Evolutionary conservation across 2,113 vertebrate species (phyloP), one percentile per base, ranked within the genome.

Genomic region (Mellivora capensis): DNA sequence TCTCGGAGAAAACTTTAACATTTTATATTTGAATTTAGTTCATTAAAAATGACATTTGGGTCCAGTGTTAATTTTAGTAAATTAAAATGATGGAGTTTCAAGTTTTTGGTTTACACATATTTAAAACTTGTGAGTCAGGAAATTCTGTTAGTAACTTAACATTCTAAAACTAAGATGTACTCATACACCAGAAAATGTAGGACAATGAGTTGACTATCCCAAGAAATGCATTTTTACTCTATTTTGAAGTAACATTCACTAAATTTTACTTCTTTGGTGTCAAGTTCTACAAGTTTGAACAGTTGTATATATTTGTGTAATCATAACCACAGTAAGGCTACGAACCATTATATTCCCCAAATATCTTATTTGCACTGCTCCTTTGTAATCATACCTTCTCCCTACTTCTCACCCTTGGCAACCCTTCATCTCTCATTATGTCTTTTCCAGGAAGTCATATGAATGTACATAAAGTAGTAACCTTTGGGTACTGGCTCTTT

Each of bases 131-230:
- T 81, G 29, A 93, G 21, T 59, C 34, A 37, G 42, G 27, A 85
- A 77, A 88, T 97, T 93, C 52, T 67, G 12, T 79, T 80, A 49
- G 39, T 91, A 91, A 91, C 84, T 37, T 93, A 91, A 84, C 67
- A 37, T 81, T 91, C 85, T 80, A 42, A 72, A 83, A 47, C 23
- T 64, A 96, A 88, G n/a, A 49, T 61, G n/a, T 52, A 34, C 34
- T 90, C 52, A n/a, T 42, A 44, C 12, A 61, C 17, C 25, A 61
- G 49, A 90, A 37, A 47, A 69, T 20, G 23, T 62, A 54, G 69
- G 42, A 79, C 14, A n/a, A 29, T 34, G 29, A 83, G 21, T 86
- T 37, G 79, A 20, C 23, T 15, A 34, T 57, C 29, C 34, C 18
- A 67, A 44, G 34, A 93, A 90, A 64, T 29, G 8, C 10, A 3